These are phyloP conservation scores for Calypte anna DNA, from an alignment of 2,113 vertebrate genomes.

Conservation along the genomic window DNA sequence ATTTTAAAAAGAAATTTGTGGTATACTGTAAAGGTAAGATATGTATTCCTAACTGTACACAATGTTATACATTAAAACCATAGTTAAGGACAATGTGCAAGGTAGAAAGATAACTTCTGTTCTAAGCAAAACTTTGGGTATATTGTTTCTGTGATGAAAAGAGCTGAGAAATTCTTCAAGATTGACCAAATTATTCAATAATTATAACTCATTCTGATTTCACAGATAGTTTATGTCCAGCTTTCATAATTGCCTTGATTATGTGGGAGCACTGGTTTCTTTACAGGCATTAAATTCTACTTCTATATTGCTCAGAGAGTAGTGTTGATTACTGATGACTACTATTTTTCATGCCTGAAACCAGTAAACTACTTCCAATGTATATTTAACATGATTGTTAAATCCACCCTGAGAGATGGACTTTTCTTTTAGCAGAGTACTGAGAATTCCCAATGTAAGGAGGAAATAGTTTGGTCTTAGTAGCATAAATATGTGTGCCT, in stretches of 20 bases:
- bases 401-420: neutral
- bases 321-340: neutral
- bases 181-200: neutral
- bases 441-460: neutral
- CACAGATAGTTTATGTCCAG: neutral
- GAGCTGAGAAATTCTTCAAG: neutral
- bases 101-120: neutral
- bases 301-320: neutral
- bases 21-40: neutral
- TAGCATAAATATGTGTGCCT: neutral
- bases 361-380: neutral
- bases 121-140: neutral
- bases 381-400: neutral
- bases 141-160: neutral
- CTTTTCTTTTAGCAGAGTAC: neutral
- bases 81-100: neutral
- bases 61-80: neutral
- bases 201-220: neutral
- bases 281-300: neutral
- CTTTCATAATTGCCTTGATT: neutral
- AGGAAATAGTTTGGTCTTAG: neutral
- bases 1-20: neutral
- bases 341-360: neutral
- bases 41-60: neutral
- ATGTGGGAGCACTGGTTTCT: neutral